Evolutionary conservation across 2,113 vertebrate species (phyloP).

Genomic region (Benitochromis conjunctus): DNA sequence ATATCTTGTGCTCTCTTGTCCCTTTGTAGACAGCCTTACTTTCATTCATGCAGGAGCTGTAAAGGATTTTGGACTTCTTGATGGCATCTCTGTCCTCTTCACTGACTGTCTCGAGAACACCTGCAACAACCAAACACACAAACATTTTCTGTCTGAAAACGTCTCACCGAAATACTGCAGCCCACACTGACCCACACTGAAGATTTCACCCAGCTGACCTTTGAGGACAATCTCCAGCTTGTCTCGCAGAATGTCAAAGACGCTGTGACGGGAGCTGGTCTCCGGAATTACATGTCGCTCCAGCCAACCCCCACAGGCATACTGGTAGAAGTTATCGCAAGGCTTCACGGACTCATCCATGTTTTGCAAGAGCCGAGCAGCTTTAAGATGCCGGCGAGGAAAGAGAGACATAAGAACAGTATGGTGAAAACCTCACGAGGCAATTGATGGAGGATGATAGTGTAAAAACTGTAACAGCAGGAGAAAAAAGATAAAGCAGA

Average conservation of each 20-base stretch:
- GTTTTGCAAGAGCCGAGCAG: constrained; percentile 89
- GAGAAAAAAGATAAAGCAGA: background rate
- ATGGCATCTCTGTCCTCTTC: constrained; percentile 83
- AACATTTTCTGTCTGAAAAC: background rate
- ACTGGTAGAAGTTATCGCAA: constrained; percentile 93
- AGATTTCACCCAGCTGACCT: constrained; percentile 69
- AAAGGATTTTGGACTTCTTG: constrained; percentile 88
- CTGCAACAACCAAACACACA: constrained; percentile 66
- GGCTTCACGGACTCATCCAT: constrained; percentile 85
- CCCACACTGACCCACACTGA: constrained; percentile 8
- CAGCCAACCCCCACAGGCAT: constrained; percentile 93
- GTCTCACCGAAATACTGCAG: background rate
- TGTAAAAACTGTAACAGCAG: background rate
- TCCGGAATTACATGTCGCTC: constrained; percentile 89
- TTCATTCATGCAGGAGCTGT: constrained; percentile 94
- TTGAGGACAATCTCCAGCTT: constrained; percentile 94
- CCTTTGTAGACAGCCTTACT: constrained; percentile 74
- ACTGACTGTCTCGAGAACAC: constrained; percentile 81
- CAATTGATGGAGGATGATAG: background rate
- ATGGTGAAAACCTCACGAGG: background rate
- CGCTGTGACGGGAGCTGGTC: constrained; percentile 89
- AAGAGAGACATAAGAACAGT: background rate
- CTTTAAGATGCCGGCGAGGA: constrained; percentile 54
- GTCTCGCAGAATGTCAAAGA: constrained; percentile 91
- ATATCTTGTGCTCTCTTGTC: background rate